phyloP scores from a whole-genome alignment of 2,113 vertebrate species.

The Hypocryptadius cinnamomeus region DNA sequence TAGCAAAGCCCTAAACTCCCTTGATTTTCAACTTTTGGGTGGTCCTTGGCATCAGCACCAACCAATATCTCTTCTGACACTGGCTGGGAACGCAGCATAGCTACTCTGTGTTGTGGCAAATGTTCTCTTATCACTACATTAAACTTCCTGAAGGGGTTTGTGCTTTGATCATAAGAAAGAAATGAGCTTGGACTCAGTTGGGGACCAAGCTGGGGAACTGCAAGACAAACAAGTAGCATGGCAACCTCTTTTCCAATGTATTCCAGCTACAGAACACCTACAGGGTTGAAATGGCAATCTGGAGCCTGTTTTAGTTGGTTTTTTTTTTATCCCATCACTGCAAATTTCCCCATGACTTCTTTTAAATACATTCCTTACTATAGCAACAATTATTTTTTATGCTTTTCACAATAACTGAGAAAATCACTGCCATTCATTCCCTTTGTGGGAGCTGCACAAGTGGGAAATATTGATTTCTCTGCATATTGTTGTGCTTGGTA shows the following conservation, averaged over 20 bases:
- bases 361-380: background rate
- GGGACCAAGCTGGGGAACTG: background rate
- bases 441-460: background rate
- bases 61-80: background rate
- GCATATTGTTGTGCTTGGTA: background rate
- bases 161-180: background rate
- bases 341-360: background rate
- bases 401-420: background rate
- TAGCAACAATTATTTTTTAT: background rate
- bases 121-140: background rate
- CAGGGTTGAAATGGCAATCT: background rate
- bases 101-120: background rate
- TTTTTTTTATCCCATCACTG: background rate
- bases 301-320: background rate
- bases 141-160: background rate
- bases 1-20: accelerated
- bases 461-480: background rate
- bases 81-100: background rate
- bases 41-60: background rate
- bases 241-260: background rate
- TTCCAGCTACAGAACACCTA: background rate
- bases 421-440: background rate
- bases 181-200: background rate
- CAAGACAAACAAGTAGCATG: background rate
- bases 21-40: background rate